Conservation (phyloP, 1,140 invertebrate genomes). For the Heliconius hewitsoni region DNA sequence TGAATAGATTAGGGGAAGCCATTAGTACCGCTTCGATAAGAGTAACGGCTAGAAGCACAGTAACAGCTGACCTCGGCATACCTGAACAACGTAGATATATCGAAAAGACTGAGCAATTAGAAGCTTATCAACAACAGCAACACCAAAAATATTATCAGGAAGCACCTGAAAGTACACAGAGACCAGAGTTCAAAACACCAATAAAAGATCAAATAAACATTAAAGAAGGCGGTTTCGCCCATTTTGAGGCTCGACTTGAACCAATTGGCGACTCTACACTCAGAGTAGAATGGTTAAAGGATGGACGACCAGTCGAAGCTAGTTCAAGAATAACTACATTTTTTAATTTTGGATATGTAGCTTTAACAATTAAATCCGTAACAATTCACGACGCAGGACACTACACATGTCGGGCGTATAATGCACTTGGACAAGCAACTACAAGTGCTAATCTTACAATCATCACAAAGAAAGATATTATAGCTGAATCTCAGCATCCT, state of each 20-base stretch:
- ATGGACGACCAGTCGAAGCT: slow-evolving; percentile 94
- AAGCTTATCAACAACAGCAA: slow-evolving; percentile 92
- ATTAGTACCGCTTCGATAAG: slow-evolving; percentile 89
- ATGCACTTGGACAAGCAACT: slow-evolving; percentile 96
- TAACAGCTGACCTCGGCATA: slow-evolving; percentile 93
- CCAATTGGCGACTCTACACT: slow-evolving; percentile 95
- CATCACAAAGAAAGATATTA: slow-evolving; percentile 92
- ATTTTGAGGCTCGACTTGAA: slow-evolving; percentile 97
- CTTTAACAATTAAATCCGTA: slow-evolving; percentile 96
- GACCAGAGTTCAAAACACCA: slow-evolving; percentile 95
- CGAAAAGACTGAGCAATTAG: slow-evolving; percentile 95
- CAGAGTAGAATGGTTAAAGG: slow-evolving; percentile 97
- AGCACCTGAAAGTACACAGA: slow-evolving; percentile 87
- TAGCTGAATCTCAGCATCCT: slow-evolving; percentile 92
- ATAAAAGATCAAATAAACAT: slow-evolving; percentile 94
- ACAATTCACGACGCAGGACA: slow-evolving; percentile 96
- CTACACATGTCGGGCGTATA: slow-evolving; percentile 95
- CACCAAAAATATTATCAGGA: slow-evolving; percentile 89
- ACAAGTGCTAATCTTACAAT: slow-evolving; percentile 95
- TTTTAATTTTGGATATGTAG: slow-evolving; percentile 98
- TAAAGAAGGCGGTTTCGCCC: slow-evolving; percentile 95
- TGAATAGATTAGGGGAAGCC: slow-evolving; percentile 93
- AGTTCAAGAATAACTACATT: slow-evolving; percentile 96
- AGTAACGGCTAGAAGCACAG: slow-evolving; percentile 89
- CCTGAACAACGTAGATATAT: slow-evolving; percentile 96